phyloP scores from a whole-genome alignment of 2,888 invertebrate species.

The Muschampia plurimacula region DNA sequence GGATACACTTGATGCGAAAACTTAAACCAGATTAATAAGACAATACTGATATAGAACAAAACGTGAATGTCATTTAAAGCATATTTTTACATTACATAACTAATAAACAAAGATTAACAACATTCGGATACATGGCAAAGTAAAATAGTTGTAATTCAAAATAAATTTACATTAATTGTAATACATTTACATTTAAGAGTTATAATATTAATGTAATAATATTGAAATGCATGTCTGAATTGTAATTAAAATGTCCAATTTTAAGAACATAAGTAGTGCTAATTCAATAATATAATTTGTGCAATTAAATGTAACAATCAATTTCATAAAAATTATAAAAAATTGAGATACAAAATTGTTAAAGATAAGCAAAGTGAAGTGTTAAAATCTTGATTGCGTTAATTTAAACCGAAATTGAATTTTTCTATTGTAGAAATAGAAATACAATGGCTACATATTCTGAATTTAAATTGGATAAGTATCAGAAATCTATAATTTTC shows the following conservation, averaged over 20 bases:
- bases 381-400: constrained; percentile 26
- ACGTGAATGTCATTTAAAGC: constrained; percentile 78
- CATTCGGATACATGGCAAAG: constrained; percentile 67
- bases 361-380: constrained; percentile 10
- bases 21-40: constrained; percentile 56
- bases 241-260: constrained; percentile 32
- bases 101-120: constrained; percentile 75
- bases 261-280: constrained; percentile 28
- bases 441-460: constrained; percentile 23
- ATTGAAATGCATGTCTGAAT: constrained; percentile 38
- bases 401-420: constrained; percentile 22
- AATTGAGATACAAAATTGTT: constrained; percentile 30
- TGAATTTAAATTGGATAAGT: constrained; percentile 10
- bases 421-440: constrained; percentile 30
- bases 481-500: constrained; percentile 11
- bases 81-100: constrained; percentile 69
- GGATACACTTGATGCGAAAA: constrained; percentile 60
- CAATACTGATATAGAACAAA: constrained; percentile 78
- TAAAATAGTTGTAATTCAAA: constrained; percentile 48
- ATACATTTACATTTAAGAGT: constrained; percentile 39
- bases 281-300: constrained; percentile 34
- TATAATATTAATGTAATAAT: constrained; percentile 3
- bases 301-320: constrained; percentile 36
- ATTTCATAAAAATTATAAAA: constrained; percentile 30
- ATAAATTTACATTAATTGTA: constrained; percentile 17